phyloP scores from a whole-genome alignment of 2,113 vertebrate genomes.

The Dicrurus megarhynchus region DNA sequence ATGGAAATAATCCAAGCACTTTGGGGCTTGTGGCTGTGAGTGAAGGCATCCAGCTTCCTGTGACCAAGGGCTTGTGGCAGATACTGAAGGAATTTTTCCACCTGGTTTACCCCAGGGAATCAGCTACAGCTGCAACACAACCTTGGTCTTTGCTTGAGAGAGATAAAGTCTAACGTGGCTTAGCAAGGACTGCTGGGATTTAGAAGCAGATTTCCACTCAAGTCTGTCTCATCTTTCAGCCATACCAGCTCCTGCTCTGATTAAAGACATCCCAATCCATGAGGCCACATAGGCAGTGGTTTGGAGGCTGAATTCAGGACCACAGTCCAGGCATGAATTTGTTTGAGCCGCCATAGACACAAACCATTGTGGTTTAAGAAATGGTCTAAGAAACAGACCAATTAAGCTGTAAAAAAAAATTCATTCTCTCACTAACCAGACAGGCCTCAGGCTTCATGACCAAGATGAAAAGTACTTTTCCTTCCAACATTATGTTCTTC shows the following conservation, averaged over 20 bases:
- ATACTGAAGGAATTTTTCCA: not conserved
- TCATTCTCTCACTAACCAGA: not conserved
- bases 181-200: not conserved
- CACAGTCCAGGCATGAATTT: not conserved
- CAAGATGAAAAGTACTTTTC: not conserved
- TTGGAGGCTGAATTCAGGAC: not conserved
- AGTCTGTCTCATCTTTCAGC: not conserved
- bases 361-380: no score
- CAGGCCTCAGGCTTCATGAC: not conserved
- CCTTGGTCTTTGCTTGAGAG: not conserved
- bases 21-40: not conserved
- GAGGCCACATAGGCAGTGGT: not conserved
- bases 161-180: rapidly evolving
- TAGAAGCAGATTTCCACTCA: not conserved
- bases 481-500: not conserved
- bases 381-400: not conserved
- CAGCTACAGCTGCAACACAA: not conserved
- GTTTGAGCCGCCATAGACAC: not conserved
- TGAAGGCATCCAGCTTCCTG: not conserved
- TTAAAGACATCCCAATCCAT: not conserved
- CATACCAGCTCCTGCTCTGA: not conserved
- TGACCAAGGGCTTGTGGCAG: not conserved
- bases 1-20: not conserved
- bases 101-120: not conserved
- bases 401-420: not conserved